Conservation (phyloP, 2,888 invertebrate genomes). For the Cerceris rybyensis region DNA sequence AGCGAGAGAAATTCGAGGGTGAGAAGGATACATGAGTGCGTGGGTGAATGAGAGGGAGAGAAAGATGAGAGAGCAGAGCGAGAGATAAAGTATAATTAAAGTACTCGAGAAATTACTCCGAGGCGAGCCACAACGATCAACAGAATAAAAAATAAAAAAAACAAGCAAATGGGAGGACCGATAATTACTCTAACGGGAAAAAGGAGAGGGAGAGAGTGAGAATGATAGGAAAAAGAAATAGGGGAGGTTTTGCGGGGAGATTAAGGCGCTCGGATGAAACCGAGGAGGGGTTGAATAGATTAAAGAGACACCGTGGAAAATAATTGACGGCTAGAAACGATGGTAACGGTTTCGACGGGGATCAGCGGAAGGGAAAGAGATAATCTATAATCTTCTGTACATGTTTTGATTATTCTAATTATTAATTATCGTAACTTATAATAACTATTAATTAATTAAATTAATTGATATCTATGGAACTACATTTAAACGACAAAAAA, state of each 20-base stretch:
- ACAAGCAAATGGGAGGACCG: conserved; percentile 4
- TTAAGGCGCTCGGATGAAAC: conserved; percentile 40
- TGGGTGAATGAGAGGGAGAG: conserved; percentile 21
- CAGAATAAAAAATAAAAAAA: conserved; percentile 16
- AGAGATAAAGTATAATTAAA: conserved; percentile 43
- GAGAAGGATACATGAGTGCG: too few relatives aligned
- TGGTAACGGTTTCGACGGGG: conserved; percentile 42
- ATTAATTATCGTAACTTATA: conserved; percentile 80
- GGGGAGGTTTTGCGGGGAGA: conserved; percentile 6
- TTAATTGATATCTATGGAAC: conserved; percentile 79
- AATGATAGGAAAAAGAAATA: conserved; percentile 30
- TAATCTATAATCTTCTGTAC: conserved; percentile 81
- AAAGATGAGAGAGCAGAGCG: conserved; percentile 9
- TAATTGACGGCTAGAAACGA: conserved; percentile 35
- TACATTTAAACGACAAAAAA: conserved; percentile 78
- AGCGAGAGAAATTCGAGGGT: conserved; percentile 37
- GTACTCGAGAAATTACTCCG: conserved; percentile 65
- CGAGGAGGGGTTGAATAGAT: conserved; percentile 19
- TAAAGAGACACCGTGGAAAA: conserved; percentile 21
- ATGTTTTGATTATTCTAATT: conserved; percentile 81
- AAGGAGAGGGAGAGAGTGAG: conserved; percentile 37
- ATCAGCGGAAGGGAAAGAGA: conserved; percentile 60
- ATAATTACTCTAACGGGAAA: conserved; percentile 51
- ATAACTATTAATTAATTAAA: conserved; percentile 80
- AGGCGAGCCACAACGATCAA: conserved; percentile 73